Conservation (phyloP, 2,113 vertebrate genomes). For the Scomber japonicus region DNA sequence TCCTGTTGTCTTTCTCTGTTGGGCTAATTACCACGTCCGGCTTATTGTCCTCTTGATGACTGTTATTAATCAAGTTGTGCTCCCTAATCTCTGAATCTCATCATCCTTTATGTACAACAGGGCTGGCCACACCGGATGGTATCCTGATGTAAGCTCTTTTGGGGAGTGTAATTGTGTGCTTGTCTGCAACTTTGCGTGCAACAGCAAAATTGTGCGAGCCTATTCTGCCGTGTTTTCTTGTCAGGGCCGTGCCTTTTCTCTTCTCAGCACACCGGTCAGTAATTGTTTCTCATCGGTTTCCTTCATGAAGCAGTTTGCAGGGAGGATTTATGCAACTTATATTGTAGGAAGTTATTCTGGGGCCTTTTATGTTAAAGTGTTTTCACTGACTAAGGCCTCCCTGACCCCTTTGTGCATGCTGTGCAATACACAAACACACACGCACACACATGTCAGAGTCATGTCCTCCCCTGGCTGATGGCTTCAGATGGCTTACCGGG, state of each 20-base stretch:
- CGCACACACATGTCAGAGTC: conserved; percentile 22
- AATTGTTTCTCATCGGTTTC: conserved; percentile 33
- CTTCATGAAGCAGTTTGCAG: conserved; percentile 12
- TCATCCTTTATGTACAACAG: conserved; percentile 66
- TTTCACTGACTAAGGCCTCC: conserved; percentile 2
- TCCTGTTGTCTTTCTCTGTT: conserved; percentile 62
- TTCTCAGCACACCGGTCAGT: not conserved
- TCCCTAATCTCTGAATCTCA: conserved; percentile 76
- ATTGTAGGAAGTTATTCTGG: conserved; percentile 37
- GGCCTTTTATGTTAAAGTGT: conserved; percentile 39
- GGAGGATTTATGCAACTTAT: conserved; percentile 22
- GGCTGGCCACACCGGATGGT: conserved; percentile 64
- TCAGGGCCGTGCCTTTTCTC: conserved; percentile 32
- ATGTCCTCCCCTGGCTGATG: conserved; percentile 37
- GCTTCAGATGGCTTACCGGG: conserved; percentile 77
- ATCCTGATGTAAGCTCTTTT: conserved; percentile 74
- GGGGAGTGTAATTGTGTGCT: conserved; percentile 55
- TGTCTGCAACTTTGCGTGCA: conserved; percentile 66
- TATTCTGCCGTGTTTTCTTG: conserved; percentile 32
- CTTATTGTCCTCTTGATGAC: conserved; percentile 79
- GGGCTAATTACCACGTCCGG: conserved; percentile 73
- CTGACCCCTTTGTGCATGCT: conserved; percentile 2
- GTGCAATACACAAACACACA: not conserved
- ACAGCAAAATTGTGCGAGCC: conserved; percentile 40
- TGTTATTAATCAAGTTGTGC: conserved; percentile 80